A percentile compares a stretch with the other conserved stretches of the same genome.
Conservation (phyloP, 2,797 vertebrate species). For the Dromococcyx pavoninus region DNA sequence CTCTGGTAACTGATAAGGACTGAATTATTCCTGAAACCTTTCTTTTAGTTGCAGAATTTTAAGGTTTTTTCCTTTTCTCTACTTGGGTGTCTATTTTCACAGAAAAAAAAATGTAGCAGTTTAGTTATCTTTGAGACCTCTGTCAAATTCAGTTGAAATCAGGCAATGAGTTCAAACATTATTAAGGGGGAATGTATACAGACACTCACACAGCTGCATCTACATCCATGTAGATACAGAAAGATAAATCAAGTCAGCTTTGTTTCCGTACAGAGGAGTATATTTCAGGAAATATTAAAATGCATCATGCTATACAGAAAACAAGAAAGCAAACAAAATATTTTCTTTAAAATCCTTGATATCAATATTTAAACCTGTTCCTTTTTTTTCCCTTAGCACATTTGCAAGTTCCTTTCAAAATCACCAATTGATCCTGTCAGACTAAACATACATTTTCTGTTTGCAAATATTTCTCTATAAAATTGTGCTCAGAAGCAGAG, state of each 20-base stretch:
- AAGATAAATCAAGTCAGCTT: slow-evolving; percentile 39
- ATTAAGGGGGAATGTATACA: slow-evolving; percentile 42
- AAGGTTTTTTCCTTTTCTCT: background rate
- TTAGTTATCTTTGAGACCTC: slow-evolving; percentile 39
- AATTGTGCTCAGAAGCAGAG: background rate
- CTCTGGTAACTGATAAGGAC: background rate
- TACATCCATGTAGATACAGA: background rate
- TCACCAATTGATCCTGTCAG: background rate
- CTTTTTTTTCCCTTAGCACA: background rate
- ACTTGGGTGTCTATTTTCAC: background rate
- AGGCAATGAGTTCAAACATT: slow-evolving; percentile 55
- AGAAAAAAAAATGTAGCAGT: background rate
- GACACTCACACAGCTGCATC: slow-evolving; percentile 51
- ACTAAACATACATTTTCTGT: slow-evolving; percentile 21
- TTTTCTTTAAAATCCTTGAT: background rate
- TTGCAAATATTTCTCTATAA: slow-evolving; percentile 7
- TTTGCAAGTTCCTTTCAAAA: background rate
- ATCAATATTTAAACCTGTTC: background rate
- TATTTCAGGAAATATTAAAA: slow-evolving; percentile 11
- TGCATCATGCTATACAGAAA: slow-evolving; percentile 7
- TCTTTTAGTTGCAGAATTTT: background rate
- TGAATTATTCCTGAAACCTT: background rate
- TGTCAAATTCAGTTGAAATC: slow-evolving; percentile 47
- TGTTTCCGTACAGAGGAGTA: background rate
- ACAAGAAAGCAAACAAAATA: background rate